Evolutionary conservation across 2,113 vertebrate species (phyloP).

Genomic region (Chunga burmeisteri): DNA sequence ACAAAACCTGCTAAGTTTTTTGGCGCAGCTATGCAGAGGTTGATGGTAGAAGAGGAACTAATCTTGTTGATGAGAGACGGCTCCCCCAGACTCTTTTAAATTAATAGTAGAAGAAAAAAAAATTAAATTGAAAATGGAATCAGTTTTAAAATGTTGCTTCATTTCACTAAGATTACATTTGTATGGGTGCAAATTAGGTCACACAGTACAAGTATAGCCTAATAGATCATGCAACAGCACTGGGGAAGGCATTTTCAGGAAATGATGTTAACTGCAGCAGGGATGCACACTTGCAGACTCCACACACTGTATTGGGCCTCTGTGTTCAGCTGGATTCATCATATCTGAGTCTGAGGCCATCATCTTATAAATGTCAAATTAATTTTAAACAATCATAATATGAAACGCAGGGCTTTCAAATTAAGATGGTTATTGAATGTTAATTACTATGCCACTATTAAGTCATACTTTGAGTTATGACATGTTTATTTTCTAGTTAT

Average conservation of each 20-base stretch:
- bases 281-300: not conserved
- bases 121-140: not conserved
- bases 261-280: not conserved
- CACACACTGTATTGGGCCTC: not conserved
- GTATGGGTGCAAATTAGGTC: not conserved
- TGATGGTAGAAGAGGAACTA: not conserved
- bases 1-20: not conserved
- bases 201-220: not conserved
- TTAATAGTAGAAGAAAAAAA: not conserved
- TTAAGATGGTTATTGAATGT: constrained; percentile 4
- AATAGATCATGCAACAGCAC: accelerated
- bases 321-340: not conserved
- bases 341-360: not conserved
- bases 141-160: not conserved
- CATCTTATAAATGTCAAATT: constrained; percentile 28
- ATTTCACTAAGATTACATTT: not conserved
- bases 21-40: not conserved
- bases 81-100: not conserved
- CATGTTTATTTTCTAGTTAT: constrained; percentile 24
- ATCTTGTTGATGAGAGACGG: not conserved
- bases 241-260: not conserved
- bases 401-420: not conserved
- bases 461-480: constrained; percentile 14
- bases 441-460: constrained; percentile 16
- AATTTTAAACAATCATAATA: constrained; percentile 39